Evolutionary conservation across 1,140 invertebrate genomes (phyloP), one percentile per base, ranked within the genome.

Genomic region (Mactra quadrangularis): DNA sequence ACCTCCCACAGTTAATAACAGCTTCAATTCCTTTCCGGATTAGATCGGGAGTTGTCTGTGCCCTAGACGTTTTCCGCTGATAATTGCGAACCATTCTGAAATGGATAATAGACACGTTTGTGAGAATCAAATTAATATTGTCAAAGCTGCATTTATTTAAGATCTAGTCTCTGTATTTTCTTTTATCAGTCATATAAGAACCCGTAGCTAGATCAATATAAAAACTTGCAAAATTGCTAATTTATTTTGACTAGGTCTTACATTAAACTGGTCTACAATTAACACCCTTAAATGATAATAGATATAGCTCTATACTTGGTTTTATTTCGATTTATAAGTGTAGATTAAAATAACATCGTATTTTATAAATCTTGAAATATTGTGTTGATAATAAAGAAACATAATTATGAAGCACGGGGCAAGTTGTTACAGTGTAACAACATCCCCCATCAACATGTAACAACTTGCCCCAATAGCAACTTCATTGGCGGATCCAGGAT

Each of bases 61-160:
- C 55, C n/a, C 55, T 59, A 9, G 9, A 31, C 3, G 55, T 59
- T 19, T 59, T 59, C 3, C 27, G 55, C 11, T 31, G 9, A 29
- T 59, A 59, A 29, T 27, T 59, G 7, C 27, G 55, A 13, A 59
- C 55, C 55, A 59, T 59, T 31, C 55, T 59, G 55, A 59, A 59
- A 59, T 4, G 4, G 33, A 31, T 31, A 3, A 59, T 4, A 19
- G 33, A 59, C n/a, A n/a, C n/a, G n/a, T 9, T n/a, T n/a, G n/a
- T n/a, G n/a, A n/a, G n/a, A n/a, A n/a, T n/a, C n/a, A n/a, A n/a
- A n/a, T n/a, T n/a, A n/a, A n/a, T n/a, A n/a, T n/a, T n/a, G n/a
- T n/a, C n/a, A n/a, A n/a, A n/a, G n/a, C 41, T n/a, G n/a, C n/a
- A n/a, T n/a, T n/a, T n/a, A n/a, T n/a, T n/a, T n/a, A n/a, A n/a